These are phyloP conservation scores for Psittacula cyanocephala DNA, from an alignment of 2,113 vertebrate species.

Conservation along the genomic window DNA sequence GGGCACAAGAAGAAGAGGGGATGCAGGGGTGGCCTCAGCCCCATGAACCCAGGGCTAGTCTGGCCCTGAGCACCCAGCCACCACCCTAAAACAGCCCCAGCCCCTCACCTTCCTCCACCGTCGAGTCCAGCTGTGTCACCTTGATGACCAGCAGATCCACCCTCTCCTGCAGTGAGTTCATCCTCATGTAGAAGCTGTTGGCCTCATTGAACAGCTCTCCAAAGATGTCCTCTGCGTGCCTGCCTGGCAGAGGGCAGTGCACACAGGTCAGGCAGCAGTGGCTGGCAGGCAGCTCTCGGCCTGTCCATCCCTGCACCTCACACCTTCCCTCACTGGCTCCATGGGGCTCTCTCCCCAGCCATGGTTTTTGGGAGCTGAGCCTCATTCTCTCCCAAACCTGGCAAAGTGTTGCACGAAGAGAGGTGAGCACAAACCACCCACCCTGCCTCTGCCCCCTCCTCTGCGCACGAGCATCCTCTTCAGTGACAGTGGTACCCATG, in stretches of 20 bases:
- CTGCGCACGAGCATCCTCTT: rapidly evolving
- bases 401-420: rapidly evolving
- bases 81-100: neutral
- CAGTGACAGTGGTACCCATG: rapidly evolving
- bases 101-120: conserved; percentile 88
- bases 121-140: conserved; percentile 92
- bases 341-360: neutral
- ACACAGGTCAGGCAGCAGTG: rapidly evolving
- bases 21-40: neutral
- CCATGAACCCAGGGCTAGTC: rapidly evolving
- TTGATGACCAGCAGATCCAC: conserved; percentile 92
- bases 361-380: neutral
- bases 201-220: conserved; percentile 93
- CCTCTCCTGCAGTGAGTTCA: conserved; percentile 91
- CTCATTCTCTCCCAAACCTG: neutral
- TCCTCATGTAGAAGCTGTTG: conserved; percentile 91
- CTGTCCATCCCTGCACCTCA: neutral
- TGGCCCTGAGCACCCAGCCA: rapidly evolving
- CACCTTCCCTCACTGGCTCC: neutral
- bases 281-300: neutral
- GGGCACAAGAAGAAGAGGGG: neutral
- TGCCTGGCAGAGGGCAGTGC: conserved; percentile 54
- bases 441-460: neutral
- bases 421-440: neutral
- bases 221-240: conserved; percentile 91